Conservation (phyloP, 2,888 invertebrate species). For the Agrotis exclamationis region DNA sequence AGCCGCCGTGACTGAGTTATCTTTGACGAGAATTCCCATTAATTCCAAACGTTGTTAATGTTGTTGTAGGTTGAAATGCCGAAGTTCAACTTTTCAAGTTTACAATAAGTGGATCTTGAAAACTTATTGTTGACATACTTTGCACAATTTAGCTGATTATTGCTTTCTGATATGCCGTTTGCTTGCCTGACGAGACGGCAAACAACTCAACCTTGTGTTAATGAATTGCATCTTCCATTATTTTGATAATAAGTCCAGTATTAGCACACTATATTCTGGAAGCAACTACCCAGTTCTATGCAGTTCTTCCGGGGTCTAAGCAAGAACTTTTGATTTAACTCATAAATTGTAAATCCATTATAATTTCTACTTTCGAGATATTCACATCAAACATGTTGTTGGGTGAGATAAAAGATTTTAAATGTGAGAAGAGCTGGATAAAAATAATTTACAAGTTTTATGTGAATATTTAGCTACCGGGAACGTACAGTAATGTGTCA, state of each 20-base stretch:
- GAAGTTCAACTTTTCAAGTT: not conserved
- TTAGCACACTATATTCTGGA: slow-evolving; percentile 1
- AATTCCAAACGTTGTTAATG: no score
- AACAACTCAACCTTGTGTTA: not conserved
- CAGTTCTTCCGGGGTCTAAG: not conserved
- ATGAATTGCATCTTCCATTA: not conserved
- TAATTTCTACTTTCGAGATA: not conserved
- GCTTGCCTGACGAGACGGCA: not conserved
- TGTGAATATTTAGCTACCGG: not conserved
- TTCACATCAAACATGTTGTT: not conserved
- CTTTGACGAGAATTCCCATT: no score
- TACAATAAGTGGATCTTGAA: not conserved
- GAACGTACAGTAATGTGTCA: not conserved
- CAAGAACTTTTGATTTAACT: not conserved
- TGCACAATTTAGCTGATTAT: slow-evolving; percentile 3
- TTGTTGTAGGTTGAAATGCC: no score
- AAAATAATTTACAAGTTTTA: not conserved
- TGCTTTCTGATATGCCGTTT: slow-evolving; percentile 7
- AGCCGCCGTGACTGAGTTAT: no score
- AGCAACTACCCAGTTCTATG: slow-evolving; percentile 11
- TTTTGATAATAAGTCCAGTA: not conserved
- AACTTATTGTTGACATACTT: not conserved
- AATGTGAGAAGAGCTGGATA: not conserved
- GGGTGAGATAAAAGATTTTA: not conserved
- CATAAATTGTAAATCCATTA: not conserved